Base-by-base conservation (phyloP, 1,140 invertebrate species). In the Potamilus streckersoni region DNA sequence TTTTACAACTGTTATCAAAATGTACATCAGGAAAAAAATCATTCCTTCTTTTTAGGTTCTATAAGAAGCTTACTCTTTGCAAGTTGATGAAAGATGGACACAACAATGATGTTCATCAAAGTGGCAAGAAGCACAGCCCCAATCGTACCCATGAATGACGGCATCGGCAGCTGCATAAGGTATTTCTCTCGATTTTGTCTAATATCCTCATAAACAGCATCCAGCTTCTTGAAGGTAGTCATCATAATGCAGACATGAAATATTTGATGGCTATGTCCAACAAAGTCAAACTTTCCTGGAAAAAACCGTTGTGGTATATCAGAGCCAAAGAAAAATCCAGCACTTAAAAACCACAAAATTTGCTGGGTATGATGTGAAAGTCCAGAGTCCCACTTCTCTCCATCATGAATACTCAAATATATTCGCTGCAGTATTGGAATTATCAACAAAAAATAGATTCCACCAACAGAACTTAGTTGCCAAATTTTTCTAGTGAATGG, bases 211-310 rank as follows among this genome's bases (percentile, higher is more conserved):
- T 84, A 82, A 20, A 88, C 79, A 16, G 80, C 86, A 80, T 88
- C 86, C n/a, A 88, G 73, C 68, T 88, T 86, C 60, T 85, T 86
- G 61, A 81, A 75, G 4, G 86, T 84, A 19, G 84, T 86, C 78
- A 88, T 82, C 63, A 88, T 79, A 31, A 90, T 89, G 76, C 83
- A 88, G 31, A 89, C 73, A 75, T 90, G 88, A 73, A 90, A 90
- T 57, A 90, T 77, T 78, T 90, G 88, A 76, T 89, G 88, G 74
- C 88, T 87, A 71, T 89, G 87, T 38, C 87, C 87, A 20, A 90
- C 69, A 75, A 89, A 85, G 69, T 90, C 88, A 84, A 84, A 90
- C 60, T 83, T 82, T 65, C 88, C 87, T 14, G 87, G 87, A 62
- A 82, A 86, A 61, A 88, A 85, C n/a, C 86, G 75, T 67, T 90